Conservation (phyloP, 2,113 vertebrate species). For the Charina bottae region DNA sequence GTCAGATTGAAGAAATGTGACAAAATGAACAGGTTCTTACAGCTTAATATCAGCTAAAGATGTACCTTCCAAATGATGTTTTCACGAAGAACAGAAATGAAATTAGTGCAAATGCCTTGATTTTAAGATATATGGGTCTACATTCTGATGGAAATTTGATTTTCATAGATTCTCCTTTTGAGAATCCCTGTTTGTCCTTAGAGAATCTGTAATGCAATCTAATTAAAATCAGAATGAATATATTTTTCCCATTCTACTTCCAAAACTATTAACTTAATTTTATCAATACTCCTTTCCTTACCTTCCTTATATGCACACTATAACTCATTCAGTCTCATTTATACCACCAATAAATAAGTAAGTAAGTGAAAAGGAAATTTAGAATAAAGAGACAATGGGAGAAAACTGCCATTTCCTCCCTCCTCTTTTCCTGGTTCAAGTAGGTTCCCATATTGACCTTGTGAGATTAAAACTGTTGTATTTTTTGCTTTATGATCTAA, state of each 20-base stretch:
- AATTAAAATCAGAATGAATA: constrained; percentile 58
- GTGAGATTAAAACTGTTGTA: not conserved
- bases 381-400: not conserved
- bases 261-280: constrained; percentile 40
- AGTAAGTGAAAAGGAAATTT: not conserved
- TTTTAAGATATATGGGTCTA: constrained; percentile 57
- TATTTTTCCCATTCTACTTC: constrained; percentile 46
- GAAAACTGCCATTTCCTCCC: not conserved
- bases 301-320: constrained; percentile 13
- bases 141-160: constrained; percentile 73
- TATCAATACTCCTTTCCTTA: constrained; percentile 31
- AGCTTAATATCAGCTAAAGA: constrained; percentile 68
- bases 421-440: not conserved
- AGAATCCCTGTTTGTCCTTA: constrained; percentile 47
- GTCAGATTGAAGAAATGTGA: constrained; percentile 60
- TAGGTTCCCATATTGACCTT: too few relatives aligned
- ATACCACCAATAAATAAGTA: not conserved
- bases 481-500: too few relatives aligned
- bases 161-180: constrained; percentile 52
- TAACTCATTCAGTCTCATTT: constrained; percentile 15
- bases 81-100: constrained; percentile 51
- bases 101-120: constrained; percentile 53
- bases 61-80: constrained; percentile 53
- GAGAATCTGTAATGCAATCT: constrained; percentile 16
- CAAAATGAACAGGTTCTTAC: constrained; percentile 54